Base-by-base conservation (phyloP, 2,113 vertebrate genomes). In the Climacteris rufus region DNA sequence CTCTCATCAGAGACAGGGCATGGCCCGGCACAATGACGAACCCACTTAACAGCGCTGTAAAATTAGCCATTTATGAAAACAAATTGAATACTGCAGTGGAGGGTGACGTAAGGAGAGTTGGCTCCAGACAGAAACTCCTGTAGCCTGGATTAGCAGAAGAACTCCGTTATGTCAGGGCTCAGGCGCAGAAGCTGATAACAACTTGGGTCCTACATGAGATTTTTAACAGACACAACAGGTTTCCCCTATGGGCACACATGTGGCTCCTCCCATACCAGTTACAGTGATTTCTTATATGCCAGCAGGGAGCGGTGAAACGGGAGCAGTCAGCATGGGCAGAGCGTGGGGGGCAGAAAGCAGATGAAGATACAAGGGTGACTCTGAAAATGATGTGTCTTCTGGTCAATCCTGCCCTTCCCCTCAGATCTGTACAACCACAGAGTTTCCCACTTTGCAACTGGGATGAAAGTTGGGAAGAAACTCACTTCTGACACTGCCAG, bases 11-110 rank as follows among this genome's bases (percentile, higher is more conserved):
- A 89, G 33, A 85, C 75, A 69, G 91, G 97, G 96, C 97, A 97
- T 92, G 97, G 97, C 97, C 97, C 95, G 45, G 95, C 94, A 96
- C 97, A 95, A 96, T 91, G 96, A 98, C 97, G 94, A 97, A 96
- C 95, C 95, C 80, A 93, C 96, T 98, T 97, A 97, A 97, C 95
- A 94, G 97, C 91, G 45, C 94, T 97, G 95, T 98, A 98, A 98
- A 98, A 98, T 98, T 98, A 98, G 97, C 97, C 96, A 93, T 98
- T 98, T 97, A 96, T 83, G 96, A 98, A 98, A 98, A 97, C 96
- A 97, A 97, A 96, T 93, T 95, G 97, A 97, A 96, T 94, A 92
- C 94, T 98, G 97, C 97, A 98, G 97, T 96, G 97, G 90, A 97
- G 94, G 94, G 95, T 98, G 97, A 98, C 97, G 97, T 98, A 97